phyloP scores from a whole-genome alignment of 2,888 invertebrate genomes.

The Agrilus mali region DNA sequence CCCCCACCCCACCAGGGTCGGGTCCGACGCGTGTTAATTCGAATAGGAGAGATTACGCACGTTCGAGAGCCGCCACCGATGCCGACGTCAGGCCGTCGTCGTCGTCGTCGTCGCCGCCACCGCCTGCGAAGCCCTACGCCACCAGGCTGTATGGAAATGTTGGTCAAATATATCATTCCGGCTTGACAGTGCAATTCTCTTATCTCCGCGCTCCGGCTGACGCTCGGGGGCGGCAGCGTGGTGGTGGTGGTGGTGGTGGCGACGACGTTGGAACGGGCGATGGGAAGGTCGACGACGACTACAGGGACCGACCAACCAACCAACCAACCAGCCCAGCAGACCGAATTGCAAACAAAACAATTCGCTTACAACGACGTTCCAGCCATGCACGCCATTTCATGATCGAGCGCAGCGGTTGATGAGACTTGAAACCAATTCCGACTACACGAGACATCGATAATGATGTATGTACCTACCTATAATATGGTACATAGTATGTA shows the following conservation, averaged over 20 bases:
- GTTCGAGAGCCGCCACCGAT: constrained; percentile 22
- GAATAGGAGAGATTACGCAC: constrained; percentile 48
- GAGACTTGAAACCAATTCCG: background rate
- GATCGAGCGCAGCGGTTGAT: constrained; percentile 16
- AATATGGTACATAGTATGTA: background rate
- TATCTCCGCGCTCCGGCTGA: constrained; percentile 54
- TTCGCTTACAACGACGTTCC: constrained; percentile 15
- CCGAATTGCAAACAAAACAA: constrained; percentile 35
- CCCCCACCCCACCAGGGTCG: constrained; percentile 5
- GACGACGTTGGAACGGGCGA: constrained; percentile 15
- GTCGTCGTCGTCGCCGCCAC: constrained; percentile 35
- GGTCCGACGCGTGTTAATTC: constrained; percentile 42
- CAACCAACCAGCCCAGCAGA: constrained; percentile 5
- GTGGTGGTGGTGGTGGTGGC: constrained; percentile 18
- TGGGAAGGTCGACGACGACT: constrained; percentile 11
- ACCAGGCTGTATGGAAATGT: constrained; percentile 62
- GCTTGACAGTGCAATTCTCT: constrained; percentile 84
- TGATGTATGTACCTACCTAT: background rate
- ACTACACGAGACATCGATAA: constrained; percentile 1
- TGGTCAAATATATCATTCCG: constrained; percentile 84
- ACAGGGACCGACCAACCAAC: no score
- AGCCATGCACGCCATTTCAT: constrained; percentile 21
- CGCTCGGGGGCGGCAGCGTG: constrained; percentile 35
- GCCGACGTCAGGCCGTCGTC: constrained; percentile 37
- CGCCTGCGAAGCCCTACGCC: no score